Base-by-base conservation (phyloP, 2,113 vertebrate genomes). In the Delphinus delphis region DNA sequence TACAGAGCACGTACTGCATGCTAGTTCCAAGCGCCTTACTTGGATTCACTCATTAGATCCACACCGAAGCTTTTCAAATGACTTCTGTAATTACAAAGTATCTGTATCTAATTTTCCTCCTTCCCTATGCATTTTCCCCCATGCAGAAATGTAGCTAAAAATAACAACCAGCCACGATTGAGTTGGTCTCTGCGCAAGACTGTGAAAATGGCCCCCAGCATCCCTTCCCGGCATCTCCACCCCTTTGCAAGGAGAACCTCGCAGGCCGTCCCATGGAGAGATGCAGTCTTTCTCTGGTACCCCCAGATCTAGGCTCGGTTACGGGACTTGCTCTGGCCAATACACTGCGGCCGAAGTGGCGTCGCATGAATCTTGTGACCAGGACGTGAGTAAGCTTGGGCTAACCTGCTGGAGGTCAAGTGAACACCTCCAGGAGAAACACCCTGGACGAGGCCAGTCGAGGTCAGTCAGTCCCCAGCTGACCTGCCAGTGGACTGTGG, bases 41-140 rank as follows among this genome's bases (percentile, higher is more conserved):
- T 67, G 44, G 36, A 70, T 84, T 90, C 88, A 58, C 41, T 96
- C 47, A 63, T 60, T 44, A n/a, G 91, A 95, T 83, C 41, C 71
- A 71, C 96, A 76, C 36, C 14, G 25, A 83, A 94, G 21, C 55
- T 26, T 62, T 92, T 73, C 21, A 33, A 31, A 77, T 80, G 76
- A 73, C 33, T 73, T 68, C 38, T 60, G 33, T 20, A 25, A 90
- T 79, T 82, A 84, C 14, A 44, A 84, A 90, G 31, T 41, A 60
- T 53, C 70, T 92, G 14, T 87, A 68, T 38, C 38, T 94, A 50
- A 21, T 8, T 60, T 67, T 93, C 15, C 25, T 88, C 25, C 36
- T 94, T 41, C 87, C 90, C 14, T 73, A 41, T 41, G 62, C 63
- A 67, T 83, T 68, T 41, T 87, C 47, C 36, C n/a, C 79, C 85